These are phyloP conservation scores for Martes martes DNA, from an alignment of 2,113 vertebrate genomes.

Conservation along the genomic window DNA sequence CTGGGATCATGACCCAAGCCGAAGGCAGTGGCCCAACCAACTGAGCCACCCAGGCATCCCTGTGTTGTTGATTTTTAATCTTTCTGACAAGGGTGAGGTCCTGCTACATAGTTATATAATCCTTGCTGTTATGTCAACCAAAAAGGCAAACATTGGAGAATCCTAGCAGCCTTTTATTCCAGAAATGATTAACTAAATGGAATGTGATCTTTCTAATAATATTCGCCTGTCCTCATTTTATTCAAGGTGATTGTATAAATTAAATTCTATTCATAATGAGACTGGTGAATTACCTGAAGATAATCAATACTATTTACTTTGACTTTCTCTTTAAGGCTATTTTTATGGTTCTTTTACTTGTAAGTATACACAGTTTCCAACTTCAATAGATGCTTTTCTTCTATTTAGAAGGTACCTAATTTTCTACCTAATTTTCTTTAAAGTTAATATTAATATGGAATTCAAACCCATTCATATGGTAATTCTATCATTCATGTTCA, in stretches of 20 bases:
- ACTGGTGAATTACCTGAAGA: background rate
- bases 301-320: background rate
- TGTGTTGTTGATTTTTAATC: background rate
- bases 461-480: slow-evolving; percentile 46
- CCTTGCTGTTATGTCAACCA: background rate
- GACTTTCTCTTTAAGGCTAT: background rate
- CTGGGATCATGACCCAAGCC: too few species aligned
- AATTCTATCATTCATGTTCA: slow-evolving; percentile 54
- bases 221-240: background rate
- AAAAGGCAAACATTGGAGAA: background rate
- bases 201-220: background rate
- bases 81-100: background rate
- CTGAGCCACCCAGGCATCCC: too few species aligned
- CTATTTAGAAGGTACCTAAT: background rate
- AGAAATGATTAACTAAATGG: background rate
- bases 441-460: slow-evolving; percentile 49
- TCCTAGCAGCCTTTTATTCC: background rate
- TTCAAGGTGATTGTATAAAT: background rate
- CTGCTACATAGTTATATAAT: background rate
- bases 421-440: slow-evolving; percentile 52
- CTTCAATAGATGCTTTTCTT: slow-evolving; percentile 23
- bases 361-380: background rate
- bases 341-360: slow-evolving; percentile 25
- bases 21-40: too few species aligned
- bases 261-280: background rate